A percentile compares a stretch with the other conserved stretches of the same genome.
phyloP scores from a whole-genome alignment of 2,888 invertebrate species.

The Nomada ferruginata region DNA sequence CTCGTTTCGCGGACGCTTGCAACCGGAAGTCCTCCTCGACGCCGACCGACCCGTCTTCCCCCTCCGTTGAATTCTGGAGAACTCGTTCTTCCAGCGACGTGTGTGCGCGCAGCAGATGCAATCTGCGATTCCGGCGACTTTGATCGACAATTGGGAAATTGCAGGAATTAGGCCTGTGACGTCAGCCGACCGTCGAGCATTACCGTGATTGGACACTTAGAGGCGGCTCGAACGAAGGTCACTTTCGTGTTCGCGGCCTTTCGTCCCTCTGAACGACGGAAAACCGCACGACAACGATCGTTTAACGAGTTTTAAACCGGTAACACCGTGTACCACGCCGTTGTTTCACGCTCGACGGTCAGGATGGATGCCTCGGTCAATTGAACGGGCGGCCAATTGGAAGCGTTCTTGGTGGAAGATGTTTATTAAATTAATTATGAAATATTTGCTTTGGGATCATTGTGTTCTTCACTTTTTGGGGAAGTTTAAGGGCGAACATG shows the following conservation, averaged over 20 bases:
- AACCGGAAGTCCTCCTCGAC: conserved; percentile 6
- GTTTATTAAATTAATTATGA: no score
- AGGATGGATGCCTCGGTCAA: no score
- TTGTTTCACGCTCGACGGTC: no score
- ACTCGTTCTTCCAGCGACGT: background rate
- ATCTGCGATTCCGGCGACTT: conserved; percentile 75
- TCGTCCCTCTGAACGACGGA: conserved; percentile 25
- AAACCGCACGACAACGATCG: conserved; percentile 12
- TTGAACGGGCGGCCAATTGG: no score
- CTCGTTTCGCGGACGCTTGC: background rate
- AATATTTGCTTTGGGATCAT: no score
- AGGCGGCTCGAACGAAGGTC: conserved; percentile 72
- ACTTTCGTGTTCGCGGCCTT: conserved; percentile 61
- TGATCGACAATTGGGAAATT: conserved; percentile 81
- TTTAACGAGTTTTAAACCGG: background rate
- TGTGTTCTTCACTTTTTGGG: no score
- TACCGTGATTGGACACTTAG: conserved; percentile 79
- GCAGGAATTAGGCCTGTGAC: conserved; percentile 77
- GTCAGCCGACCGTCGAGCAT: conserved; percentile 72
- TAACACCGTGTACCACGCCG: conserved; percentile 4
- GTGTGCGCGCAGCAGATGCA: conserved; percentile 51
- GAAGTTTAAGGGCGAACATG: no score
- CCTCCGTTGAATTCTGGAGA: background rate
- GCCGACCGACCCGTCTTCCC: background rate
- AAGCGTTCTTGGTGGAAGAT: no score